Base-by-base conservation (phyloP, 2,888 invertebrate species). In the Cerceris rybyensis region DNA sequence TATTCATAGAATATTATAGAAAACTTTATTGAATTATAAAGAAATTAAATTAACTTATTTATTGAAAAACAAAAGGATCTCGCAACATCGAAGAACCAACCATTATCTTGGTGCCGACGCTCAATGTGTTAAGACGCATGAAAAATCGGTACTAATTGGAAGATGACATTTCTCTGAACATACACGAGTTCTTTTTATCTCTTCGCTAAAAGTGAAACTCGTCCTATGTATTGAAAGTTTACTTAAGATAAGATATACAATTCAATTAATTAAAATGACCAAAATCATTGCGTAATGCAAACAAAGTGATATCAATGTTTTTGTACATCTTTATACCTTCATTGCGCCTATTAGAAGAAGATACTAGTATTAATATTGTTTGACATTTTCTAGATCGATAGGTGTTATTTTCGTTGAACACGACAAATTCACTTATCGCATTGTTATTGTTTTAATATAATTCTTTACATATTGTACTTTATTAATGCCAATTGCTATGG, bases 181-280 rank as follows among this genome's bases (percentile, higher is more conserved):
- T 14, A 14, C n/a, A 52, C 9, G n/a, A 52, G 13, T 52, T 13
- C 11, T 52, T 52, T 11, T 46, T n/a, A 17, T 49, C 49, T 49
- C 50, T 28, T 52, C 52, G 50, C 39, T 41, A 42, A 63, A 43
- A 46, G 58, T 65, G 67, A 81, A 81, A 70, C 68, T 81, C 72
- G 60, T 68, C 67, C 70, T 66, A 46, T 70, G 50, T 75, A 49
- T 39, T 66, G 67, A 80, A 80, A 77, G 64, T 81, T 72, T 67
- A 70, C 61, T 65, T 78, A 67, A 67, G 63, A 67, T 75, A 71
- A 65, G 39, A 58, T 46, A 66, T 68, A 64, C 14, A 59, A 75
- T 11, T 63, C 67, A 39, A 64, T 69, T 42, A 28, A 68, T 17
- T 63, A 6, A 76, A 70, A 70, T 59, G 66, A 76, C 59, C 57